Evolutionary conservation across 1,140 invertebrate species (phyloP).

Genomic region (Apis florea): DNA sequence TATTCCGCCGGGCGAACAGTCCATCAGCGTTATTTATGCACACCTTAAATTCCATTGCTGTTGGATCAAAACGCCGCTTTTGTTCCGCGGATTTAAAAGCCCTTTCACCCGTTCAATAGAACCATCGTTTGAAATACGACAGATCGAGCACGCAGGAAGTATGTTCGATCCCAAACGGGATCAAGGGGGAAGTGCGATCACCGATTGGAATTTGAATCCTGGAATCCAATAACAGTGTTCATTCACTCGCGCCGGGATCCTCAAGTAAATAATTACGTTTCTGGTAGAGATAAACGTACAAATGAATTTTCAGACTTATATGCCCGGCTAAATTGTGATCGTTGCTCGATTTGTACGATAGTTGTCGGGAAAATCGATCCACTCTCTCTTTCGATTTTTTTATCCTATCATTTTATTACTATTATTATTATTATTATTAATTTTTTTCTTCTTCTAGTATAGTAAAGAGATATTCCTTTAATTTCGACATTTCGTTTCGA

Average conservation of each 20-base stretch:
- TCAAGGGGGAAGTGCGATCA: conserved; percentile 18
- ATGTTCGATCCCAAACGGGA: conserved; percentile 30
- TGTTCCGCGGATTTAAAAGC: conserved; percentile 63
- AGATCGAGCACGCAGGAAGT: conserved; percentile 55
- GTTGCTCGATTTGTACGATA: background rate
- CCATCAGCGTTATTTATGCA: conserved; percentile 58
- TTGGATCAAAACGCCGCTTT: conserved; percentile 54
- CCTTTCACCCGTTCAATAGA: conserved; percentile 55
- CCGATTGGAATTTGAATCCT: conserved; percentile 56
- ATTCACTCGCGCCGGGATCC: conserved; percentile 18
- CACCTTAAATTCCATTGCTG: conserved; percentile 60
- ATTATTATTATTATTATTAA: background rate
- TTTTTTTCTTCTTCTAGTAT: background rate
- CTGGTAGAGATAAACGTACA: background rate
- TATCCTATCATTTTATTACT: background rate
- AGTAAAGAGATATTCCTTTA: background rate
- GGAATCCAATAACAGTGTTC: conserved; percentile 51
- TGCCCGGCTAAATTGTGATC: conserved; percentile 3
- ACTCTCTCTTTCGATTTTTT: too few relatives aligned
- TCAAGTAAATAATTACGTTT: conserved; percentile 35
- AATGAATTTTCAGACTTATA: conserved; percentile 27
- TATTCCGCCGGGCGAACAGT: conserved; percentile 17
- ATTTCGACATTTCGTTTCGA: conserved; percentile 1
- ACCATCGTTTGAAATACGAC: conserved; percentile 63
- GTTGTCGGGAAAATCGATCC: background rate